Conservation (phyloP, 2,888 invertebrate species). For the Arctia plantaginis region DNA sequence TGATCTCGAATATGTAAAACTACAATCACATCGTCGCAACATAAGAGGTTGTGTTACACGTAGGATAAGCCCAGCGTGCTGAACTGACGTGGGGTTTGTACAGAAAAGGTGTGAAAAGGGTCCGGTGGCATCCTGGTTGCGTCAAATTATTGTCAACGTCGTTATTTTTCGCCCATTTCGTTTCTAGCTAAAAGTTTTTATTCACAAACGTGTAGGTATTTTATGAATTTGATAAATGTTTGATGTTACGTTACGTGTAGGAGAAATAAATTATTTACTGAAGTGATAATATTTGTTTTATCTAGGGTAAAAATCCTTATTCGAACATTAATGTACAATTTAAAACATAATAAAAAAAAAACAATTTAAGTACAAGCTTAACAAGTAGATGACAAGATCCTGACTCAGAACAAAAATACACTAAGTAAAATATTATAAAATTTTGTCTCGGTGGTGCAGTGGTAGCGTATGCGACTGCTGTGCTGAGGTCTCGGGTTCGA, state of each 20-base stretch:
- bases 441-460: no score
- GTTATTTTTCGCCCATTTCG: constrained; percentile 51
- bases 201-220: constrained; percentile 2
- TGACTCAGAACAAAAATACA: no score
- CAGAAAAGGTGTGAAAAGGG: constrained; percentile 52
- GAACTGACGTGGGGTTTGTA: constrained; percentile 41
- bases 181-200: constrained; percentile 26
- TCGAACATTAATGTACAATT: no score
- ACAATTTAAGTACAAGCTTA: no score
- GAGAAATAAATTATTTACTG: background rate
- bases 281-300: no score
- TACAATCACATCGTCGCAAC: constrained; percentile 21
- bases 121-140: constrained; percentile 36
- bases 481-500: no score
- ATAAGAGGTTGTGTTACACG: constrained; percentile 29
- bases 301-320: no score
- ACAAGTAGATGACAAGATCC: no score
- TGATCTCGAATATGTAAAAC: constrained; percentile 17
- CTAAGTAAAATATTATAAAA: no score
- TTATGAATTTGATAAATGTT: background rate
- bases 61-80: constrained; percentile 43
- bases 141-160: constrained; percentile 54
- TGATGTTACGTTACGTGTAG: background rate
- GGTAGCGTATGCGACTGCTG: no score
- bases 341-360: no score